Base-by-base conservation (phyloP, 1,140 invertebrate genomes). In the Phortica variegata region DNA sequence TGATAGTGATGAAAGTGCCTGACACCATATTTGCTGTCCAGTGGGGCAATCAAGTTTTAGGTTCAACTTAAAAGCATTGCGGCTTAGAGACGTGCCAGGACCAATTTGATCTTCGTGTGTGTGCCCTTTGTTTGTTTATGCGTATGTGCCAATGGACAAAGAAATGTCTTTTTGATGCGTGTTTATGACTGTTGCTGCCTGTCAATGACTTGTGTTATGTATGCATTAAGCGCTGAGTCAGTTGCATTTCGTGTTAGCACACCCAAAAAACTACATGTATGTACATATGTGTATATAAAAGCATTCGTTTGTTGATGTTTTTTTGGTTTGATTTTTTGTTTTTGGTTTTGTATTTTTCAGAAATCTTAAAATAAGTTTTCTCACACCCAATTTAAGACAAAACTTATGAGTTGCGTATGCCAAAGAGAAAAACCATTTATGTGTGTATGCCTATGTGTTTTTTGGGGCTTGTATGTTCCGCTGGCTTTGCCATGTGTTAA, bases 401-500 rank as follows among this genome's bases (percentile, higher is more conserved):
- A 46, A 32, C 29, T 46, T 39, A 37, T 9, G 15, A 36, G 45
- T 43, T 43, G 45, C 23, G 58, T 53, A 31, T 23, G 43, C 47
- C 10, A 9, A 33, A 5, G 17, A 32, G 43, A 29, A 50, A 3
- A 55, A 55, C 53, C 53, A 51, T 55, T 55, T 55, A 39, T 56
- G 44, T 36, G 19, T 13, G 19, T 23, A 52, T 55, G 52, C 55
- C 33, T 34, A 15, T 34, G 8, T 4, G 12, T 5, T 15, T 34
- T 10, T 34, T 15, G 12, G 33, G 12, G 8, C 33, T 43, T 32
- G 44, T 26, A 43, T 54, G 15, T 41, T 34, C 9, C 19, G 43
- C 49, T 45, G 36, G 29, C 43, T 49, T 55, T 54, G 9, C 36
- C 36, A 52, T 65, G 65, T 65, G 61, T 61, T 65, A 65, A 65